These are phyloP conservation scores for Procambarus virginalis DNA, from an alignment of 1,140 invertebrate genomes.

Conservation along the genomic window DNA sequence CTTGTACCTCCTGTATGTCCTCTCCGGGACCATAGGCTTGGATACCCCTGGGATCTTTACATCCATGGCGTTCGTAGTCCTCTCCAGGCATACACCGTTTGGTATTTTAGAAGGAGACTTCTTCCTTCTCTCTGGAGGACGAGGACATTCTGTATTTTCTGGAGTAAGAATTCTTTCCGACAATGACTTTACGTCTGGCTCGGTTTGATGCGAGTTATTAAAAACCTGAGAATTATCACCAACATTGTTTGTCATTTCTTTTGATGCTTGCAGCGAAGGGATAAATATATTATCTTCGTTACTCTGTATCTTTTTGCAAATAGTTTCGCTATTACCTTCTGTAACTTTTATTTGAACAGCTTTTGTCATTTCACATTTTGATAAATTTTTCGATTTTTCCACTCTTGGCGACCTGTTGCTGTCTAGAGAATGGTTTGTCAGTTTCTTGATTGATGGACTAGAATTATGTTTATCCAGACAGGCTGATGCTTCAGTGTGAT, in stretches of 20 bases:
- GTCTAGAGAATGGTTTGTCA: not conserved
- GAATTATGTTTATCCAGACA: not conserved
- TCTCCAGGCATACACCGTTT: not conserved
- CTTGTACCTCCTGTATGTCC: slow-evolving; percentile 19
- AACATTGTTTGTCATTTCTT: too few species aligned
- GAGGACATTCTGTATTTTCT: not conserved
- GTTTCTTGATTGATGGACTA: not conserved
- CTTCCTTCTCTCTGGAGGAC: not conserved
- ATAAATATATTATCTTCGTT: not conserved
- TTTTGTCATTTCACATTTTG: not conserved
- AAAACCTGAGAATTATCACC: too few species aligned
- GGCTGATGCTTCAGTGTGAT: not conserved
- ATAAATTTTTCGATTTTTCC: not conserved
- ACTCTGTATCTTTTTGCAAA: not conserved
- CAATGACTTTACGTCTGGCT: not conserved
- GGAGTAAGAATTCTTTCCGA: not conserved
- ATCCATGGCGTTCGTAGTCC: not conserved
- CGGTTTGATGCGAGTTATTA: too few species aligned
- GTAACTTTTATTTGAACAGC: not conserved
- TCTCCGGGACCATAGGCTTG: slow-evolving; percentile 12
- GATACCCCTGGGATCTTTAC: not conserved
- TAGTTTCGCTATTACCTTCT: not conserved
- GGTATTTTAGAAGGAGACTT: not conserved
- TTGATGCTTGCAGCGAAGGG: not conserved
- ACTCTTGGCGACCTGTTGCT: not conserved